A percentile compares a stretch with the other conserved stretches of the same genome.
phyloP scores from a whole-genome alignment of 2,797 vertebrate genomes.

The Rhabdophis nuchalis region DNA sequence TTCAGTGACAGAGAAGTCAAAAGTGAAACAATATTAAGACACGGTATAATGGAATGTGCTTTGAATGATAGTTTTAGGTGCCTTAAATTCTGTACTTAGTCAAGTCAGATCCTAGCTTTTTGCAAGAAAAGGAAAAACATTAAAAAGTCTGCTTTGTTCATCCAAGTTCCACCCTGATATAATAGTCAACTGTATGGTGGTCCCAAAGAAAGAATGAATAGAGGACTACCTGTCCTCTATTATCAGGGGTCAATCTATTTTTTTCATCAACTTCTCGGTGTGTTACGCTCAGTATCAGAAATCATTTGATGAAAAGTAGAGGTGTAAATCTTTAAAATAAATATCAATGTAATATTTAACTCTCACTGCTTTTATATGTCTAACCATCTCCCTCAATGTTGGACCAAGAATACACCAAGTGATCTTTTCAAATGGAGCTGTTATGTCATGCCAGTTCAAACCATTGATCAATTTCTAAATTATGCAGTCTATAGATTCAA shows the following conservation, averaged over 20 bases:
- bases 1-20: background rate
- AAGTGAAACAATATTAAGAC: background rate
- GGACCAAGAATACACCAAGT: background rate
- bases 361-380: background rate
- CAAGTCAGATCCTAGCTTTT: background rate
- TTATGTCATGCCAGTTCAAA: background rate
- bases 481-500: background rate
- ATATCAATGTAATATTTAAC: background rate
- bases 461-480: background rate
- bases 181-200: background rate
- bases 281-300: background rate
- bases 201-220: background rate
- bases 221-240: background rate
- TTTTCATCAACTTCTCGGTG: background rate
- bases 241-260: background rate
- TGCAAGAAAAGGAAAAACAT: background rate
- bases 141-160: background rate
- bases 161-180: background rate
- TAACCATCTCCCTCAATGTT: background rate
- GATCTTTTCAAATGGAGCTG: background rate
- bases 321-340: background rate
- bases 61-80: background rate
- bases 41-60: background rate
- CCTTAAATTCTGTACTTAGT: background rate
- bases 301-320: background rate